Percentiles rank a stretch among this genome's conserved stretches.
Evolutionary conservation across 2,113 vertebrate genomes (phyloP).

Genomic region (Oryzias javanicus): DNA sequence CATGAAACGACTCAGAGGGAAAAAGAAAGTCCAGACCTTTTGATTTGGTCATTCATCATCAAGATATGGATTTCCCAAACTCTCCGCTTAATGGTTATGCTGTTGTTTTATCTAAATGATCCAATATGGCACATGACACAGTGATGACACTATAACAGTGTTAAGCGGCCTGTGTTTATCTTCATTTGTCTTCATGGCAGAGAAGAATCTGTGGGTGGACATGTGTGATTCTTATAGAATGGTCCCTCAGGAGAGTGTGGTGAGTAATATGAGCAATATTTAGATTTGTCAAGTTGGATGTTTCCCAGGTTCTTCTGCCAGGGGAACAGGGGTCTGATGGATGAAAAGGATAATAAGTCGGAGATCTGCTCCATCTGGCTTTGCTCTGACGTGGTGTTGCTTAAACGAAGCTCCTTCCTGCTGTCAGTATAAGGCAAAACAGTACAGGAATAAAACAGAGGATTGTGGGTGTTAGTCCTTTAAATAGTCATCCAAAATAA

Average conservation of each 20-base stretch:
- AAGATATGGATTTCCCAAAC: background rate
- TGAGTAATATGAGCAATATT: constrained; percentile 34
- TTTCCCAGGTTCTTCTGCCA: constrained; percentile 16
- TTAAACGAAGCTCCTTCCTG: constrained; percentile 3
- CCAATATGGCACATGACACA: background rate
- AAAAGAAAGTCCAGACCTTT: background rate
- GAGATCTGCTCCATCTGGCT: constrained; percentile 22
- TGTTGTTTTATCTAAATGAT: constrained; percentile 14
- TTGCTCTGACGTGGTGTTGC: constrained; percentile 29
- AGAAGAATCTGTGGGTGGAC: background rate
- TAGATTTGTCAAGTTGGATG: constrained; percentile 28
- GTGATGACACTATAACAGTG: constrained; percentile 2
- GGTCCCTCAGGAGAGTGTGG: background rate
- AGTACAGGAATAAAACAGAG: constrained; percentile 11
- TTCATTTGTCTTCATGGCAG: constrained; percentile 4
- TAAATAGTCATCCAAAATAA: background rate
- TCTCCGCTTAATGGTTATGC: constrained; percentile 13
- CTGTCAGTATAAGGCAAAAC: constrained; percentile 6
- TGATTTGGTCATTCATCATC: background rate
- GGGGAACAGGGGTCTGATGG: constrained; percentile 22
- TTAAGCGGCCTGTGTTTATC: background rate
- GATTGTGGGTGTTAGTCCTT: constrained; percentile 3
- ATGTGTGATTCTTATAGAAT: no score
- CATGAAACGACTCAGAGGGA: no score
- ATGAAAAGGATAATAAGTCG: constrained; percentile 18